Evolutionary conservation across 2,113 vertebrate species (phyloP), one percentile per base, ranked within the genome.

Genomic region (Lepisosteus osseus): DNA sequence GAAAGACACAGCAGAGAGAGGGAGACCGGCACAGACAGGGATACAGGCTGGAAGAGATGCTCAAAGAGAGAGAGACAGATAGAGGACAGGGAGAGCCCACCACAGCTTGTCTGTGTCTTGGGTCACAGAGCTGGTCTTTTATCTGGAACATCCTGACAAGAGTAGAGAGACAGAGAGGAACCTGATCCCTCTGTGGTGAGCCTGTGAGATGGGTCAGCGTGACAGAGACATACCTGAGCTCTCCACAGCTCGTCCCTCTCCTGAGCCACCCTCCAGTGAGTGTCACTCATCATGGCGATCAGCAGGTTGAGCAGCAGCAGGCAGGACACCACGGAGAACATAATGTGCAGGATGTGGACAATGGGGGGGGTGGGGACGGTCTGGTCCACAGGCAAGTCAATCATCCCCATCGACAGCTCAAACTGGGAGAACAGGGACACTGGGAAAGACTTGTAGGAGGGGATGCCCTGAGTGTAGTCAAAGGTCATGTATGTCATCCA

Each of bases 201-300:
- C 13, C 7, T 7, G 0, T 64, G 45, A 29, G 29, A 29, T 29
- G 29, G 29, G 29, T 29, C 29, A 29, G 29, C 29, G 29, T 29
- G 29, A 29, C 29, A 29, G 29, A 29, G 29, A 40, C 81, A 83
- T 75, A 97, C 96, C 95, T 97, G 96, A 43, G 92, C 95, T 78
- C 92, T 93, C 95, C 95, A 98, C 76, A 98, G 92, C 78, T 99
- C 95, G 13, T 98, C 95, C 65, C 91, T 87, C 70, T 97, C 96
- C 5, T 94, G 93, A 17, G 93, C 94, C 69, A 99, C 95, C 69
- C 94, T 88, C 95, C 94, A 96, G 66, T 97, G 95, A 0, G 96
- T 97, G 86, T 99, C 95, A 0, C 94, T 94, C 97, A 99, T 99
- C 94, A 98, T 98, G 83, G 95, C 96, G 6, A 95, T 96, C 68